Evolutionary conservation across 2,888 invertebrate genomes (phyloP), one percentile per base, ranked within the genome.

Genomic region (Platynereis dumerilii): DNA sequence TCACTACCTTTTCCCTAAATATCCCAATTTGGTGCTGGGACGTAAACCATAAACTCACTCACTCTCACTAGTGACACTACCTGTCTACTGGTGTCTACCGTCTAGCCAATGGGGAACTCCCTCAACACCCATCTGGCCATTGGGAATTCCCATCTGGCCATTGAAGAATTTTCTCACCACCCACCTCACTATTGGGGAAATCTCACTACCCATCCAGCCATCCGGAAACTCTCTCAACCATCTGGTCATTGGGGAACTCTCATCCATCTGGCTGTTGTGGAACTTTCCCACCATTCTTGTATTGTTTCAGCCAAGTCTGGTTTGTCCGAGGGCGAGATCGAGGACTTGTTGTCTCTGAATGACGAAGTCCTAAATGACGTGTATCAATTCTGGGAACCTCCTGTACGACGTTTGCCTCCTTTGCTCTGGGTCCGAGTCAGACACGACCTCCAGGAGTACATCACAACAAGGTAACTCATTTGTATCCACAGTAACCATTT

Each of bases 301-400:
- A n/a, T n/a, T n/a, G n/a, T 44, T 55, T 2, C 58, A 68, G 68
- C 68, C n/a, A 58, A 66, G 64, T 74, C 69, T 57, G 79, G 80
- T 34, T 64, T 78, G 2, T 70, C 76, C 2, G 79, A 78, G 64
- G 69, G 72, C 10, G 80, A 80, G 64, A 65, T 80, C 27, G 79
- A 79, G 60, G 80, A 80, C 66, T 70, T 79, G 29, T 65, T 80
- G 58, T 78, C 79, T 26, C 76, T 77, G 65, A 76, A 77, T 66
- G 80, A 79, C 66, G 74, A 75, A 42, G 79, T 78, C 7, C 69
- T 79, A 7, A 78, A 77, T 71, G 79, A 80, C 60, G 76, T 79
- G 5, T 79, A 79, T 65, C 72, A 76, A 72, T 79, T 75, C 65
- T 80, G 78, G 76, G 75, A 74, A 1, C 79, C 80, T n/a, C 80